Conservation (phyloP, 1,140 invertebrate genomes). For the Drosophila dunni region DNA sequence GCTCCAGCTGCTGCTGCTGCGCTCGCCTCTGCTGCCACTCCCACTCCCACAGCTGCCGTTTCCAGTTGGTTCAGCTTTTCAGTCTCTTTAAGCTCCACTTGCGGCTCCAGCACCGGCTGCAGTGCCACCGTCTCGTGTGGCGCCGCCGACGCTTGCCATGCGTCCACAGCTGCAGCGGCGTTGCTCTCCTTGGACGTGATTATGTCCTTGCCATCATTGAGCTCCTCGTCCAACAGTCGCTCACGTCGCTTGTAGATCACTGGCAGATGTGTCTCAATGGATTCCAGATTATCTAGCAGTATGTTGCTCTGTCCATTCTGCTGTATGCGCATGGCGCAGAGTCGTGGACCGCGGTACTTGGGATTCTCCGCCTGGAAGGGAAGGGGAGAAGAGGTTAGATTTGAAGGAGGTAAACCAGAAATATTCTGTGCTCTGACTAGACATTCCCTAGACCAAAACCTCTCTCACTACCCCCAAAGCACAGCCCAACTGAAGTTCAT, state of each 20-base stretch:
- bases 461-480: too few relatives aligned
- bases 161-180: conserved; percentile 64
- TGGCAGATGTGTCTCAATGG: conserved; percentile 87
- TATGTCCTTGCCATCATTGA: conserved; percentile 83
- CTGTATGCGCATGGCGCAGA: conserved; percentile 90
- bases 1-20: neutral
- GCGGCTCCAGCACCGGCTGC: conserved; percentile 70
- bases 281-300: conserved; percentile 90
- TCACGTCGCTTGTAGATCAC: conserved; percentile 88
- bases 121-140: conserved; percentile 63
- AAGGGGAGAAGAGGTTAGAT: neutral
- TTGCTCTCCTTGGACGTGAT: conserved; percentile 82
- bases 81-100: conserved; percentile 60
- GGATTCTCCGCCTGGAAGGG: conserved; percentile 76
- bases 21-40: neutral
- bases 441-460: too few relatives aligned
- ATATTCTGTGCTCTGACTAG: too few relatives aligned
- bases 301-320: conserved; percentile 91
- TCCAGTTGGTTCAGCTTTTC: conserved; percentile 40
- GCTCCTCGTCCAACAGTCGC: conserved; percentile 78
- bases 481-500: neutral
- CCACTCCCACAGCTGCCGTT: neutral
- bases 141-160: conserved; percentile 61
- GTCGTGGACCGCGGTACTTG: conserved; percentile 87
- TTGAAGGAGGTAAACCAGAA: neutral